A percentile compares a stretch with the other conserved stretches of the same genome.
phyloP scores from a whole-genome alignment of 2,888 invertebrate genomes.

The Portevinia maculata region DNA sequence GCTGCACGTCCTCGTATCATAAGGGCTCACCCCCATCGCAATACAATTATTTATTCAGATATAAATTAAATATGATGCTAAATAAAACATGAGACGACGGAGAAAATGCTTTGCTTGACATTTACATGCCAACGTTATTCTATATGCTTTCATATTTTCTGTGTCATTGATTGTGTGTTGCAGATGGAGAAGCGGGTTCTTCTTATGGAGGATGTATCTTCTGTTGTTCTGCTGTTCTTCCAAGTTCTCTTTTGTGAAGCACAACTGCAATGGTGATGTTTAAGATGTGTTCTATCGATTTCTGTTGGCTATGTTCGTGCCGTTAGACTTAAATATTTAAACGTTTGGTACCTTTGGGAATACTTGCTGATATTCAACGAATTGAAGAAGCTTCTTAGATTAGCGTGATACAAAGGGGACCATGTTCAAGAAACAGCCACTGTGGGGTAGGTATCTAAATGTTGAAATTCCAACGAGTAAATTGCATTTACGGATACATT shows the following conservation, averaged over 20 bases:
- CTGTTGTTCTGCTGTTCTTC: neutral
- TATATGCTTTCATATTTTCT: conserved; percentile 17
- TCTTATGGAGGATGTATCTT: neutral
- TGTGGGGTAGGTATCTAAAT: no score
- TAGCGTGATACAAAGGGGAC: neutral
- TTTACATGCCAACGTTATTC: conserved; percentile 38
- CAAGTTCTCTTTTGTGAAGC: conserved; percentile 12
- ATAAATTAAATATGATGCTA: conserved; percentile 69
- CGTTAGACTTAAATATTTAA: neutral
- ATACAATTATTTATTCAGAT: conserved; percentile 64
- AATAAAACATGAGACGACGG: conserved; percentile 63
- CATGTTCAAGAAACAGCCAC: neutral
- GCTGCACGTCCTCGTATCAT: neutral
- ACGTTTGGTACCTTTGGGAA: neutral
- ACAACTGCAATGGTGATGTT: neutral
- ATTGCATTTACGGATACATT: no score
- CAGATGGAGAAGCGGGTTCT: neutral
- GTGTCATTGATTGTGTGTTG: conserved; percentile 13
- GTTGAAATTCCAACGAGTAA: no score
- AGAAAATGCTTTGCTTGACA: conserved; percentile 52
- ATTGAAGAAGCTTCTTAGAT: neutral
- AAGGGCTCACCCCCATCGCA: conserved; percentile 3
- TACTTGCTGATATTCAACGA: neutral
- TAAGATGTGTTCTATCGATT: conserved; percentile 2
- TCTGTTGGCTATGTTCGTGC: neutral